These are phyloP conservation scores for Mallateleia sp. DNA, from an alignment of 2,888 invertebrate species.

Conservation along the genomic window DNA sequence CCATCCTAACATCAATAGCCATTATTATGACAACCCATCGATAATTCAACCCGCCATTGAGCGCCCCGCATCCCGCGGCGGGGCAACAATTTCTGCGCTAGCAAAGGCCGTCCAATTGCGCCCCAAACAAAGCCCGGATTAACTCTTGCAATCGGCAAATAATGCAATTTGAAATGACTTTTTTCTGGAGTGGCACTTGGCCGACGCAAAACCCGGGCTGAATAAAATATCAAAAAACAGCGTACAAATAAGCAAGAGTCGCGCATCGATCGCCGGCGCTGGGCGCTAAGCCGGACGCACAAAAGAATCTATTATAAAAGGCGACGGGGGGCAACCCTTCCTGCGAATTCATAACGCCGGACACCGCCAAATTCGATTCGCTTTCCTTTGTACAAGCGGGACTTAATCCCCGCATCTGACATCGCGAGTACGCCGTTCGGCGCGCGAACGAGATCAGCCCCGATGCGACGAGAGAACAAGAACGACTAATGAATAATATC, in stretches of 20 bases:
- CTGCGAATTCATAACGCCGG: constrained; percentile 18
- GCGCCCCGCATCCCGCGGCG: constrained; percentile 43
- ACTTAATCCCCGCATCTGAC: constrained; percentile 28
- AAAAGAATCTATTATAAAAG: constrained; percentile 55
- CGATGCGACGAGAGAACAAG: too few relatives aligned
- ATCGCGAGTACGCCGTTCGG: constrained; percentile 10
- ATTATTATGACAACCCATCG: constrained; percentile 72
- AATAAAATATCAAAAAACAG: constrained; percentile 55
- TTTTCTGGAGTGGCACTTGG: constrained; percentile 42
- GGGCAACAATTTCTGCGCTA: constrained; percentile 52
- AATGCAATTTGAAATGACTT: constrained; percentile 47
- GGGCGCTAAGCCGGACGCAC: constrained; percentile 38
- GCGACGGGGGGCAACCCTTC: constrained; percentile 39
- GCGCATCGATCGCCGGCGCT: constrained; percentile 28
- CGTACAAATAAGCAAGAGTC: constrained; percentile 55
- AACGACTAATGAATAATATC: too few relatives aligned
- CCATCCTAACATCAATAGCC: constrained; percentile 56
- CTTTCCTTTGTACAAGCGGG: background rate
- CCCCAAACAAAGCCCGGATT: constrained; percentile 68
- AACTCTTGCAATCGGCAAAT: constrained; percentile 68
- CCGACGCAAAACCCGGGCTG: background rate
- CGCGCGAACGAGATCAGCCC: too few relatives aligned
- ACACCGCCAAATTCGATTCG: constrained; percentile 26
- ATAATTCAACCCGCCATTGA: constrained; percentile 62
- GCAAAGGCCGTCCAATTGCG: constrained; percentile 1